Base-by-base conservation (phyloP, 23 tunicate species). In the Aplidium turbinatum region DNA sequence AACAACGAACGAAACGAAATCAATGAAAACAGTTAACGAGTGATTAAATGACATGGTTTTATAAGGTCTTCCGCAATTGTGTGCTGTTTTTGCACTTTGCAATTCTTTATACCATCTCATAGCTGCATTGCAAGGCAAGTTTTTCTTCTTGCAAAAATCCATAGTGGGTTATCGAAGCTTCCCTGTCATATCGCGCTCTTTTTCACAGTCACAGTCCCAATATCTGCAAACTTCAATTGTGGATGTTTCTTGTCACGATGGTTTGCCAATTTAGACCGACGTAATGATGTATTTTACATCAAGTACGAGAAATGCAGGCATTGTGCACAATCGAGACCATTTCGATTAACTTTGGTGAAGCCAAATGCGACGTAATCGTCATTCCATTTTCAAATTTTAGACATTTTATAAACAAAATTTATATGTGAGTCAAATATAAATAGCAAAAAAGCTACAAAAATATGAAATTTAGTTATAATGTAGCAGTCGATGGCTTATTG, bases 271-370 rank as follows among this genome's bases (percentile, higher is more conserved):
- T 70, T 70, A 16, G 58, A 70, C 34, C 58, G 76, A 5, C 76
- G 76, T 47, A 70, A 48, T 70, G 76, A 70, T 16, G 76, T 58
- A 70, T 46, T 70, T 70, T 57, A 31, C 76, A 70, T 70, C 76
- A 47, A 57, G 7, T 46, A 38, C 58, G 76, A 70, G 76, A 57
- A 70, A 58, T 47, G 76, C 33, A 70, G 76, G 47, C 76, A 70
- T 28, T 70, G 58, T 34, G 76, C 76, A 48, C 76, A 70, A 70
- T 70, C 58, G 13, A 6, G 58, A 33, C 76, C 76, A 28, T 70
- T 70, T 24, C 33, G 76, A 19, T 6, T 70, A 70, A 24, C 76
- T 70, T 70, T 47, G 23, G 58, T 46, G 38, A 70, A 70, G n/a
- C 76, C 76, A 48, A 28, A 70, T 65, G 50, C 36, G 72, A 65